Evolutionary conservation across 2,113 vertebrate genomes (phyloP), one percentile per base, ranked within the genome.

Genomic region (Ellobius talpinus): DNA sequence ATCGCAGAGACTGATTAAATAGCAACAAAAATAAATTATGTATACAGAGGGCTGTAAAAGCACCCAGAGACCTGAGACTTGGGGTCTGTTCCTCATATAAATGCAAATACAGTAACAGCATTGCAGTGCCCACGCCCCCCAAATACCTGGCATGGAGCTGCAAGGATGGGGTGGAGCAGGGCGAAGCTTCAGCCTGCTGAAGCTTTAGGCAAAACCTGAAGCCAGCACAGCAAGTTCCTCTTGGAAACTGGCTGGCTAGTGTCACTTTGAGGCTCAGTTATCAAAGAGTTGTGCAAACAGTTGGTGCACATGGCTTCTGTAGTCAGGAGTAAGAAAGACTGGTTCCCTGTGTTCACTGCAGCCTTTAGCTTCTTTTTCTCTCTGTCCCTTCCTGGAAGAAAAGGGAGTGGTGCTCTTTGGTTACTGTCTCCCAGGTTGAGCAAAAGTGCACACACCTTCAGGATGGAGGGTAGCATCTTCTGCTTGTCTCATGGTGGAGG

Each of bases 21-120:
- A 97, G 96, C 97, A 98, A 97, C 97, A 97, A 96, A 97, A 97
- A 98, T 98, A 97, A 97, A 98, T 97, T 98, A 98, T 98, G 96
- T 97, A 98, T 97, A 97, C 94, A 94, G 65, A 93, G 95, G 96
- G 98, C 85, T 96, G 96, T 98, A 98, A 98, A 98, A 97, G 92
- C 96, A 97, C 95, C 96, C 96, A 93, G 98, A 97, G 96, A 97
- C 82, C 0, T 1, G 61, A 97, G 96, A 94, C 95, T 97, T 97
- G 97, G 98, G 97, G 98, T 97, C 97, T 97, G 97, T 90, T 96
- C 94, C 97, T 98, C 96, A 98, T 98, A 98, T 97, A 97, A 97
- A 98, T 98, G 98, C 97, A 98, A 98, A 98, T 98, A 95, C 93
- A 96, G 91, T 94, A 97, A 97, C 74, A 97, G 96, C 94, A 70